phyloP scores from a whole-genome alignment of 2,797 vertebrate genomes.

The Schizopygopsis malacanthus region DNA sequence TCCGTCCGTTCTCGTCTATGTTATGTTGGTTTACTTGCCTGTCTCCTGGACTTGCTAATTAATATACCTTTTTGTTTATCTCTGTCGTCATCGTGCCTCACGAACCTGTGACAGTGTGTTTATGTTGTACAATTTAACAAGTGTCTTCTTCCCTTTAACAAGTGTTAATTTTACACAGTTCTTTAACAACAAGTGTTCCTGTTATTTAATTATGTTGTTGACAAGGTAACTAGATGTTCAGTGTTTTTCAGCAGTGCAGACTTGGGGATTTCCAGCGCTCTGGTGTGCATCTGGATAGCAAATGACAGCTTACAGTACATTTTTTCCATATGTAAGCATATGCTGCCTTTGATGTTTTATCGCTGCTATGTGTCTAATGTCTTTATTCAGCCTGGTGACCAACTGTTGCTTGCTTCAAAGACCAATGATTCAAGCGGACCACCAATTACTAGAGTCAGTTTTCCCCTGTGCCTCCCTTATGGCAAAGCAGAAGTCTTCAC shows the following conservation, averaged over 20 bases:
- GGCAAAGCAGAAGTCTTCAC: conserved; percentile 16
- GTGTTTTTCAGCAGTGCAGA: conserved; percentile 20
- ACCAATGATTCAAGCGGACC: conserved; percentile 47
- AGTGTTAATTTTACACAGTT: conserved; percentile 10
- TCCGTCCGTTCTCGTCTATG: too few species aligned
- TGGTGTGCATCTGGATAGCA: conserved; percentile 47
- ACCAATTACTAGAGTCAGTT: conserved; percentile 48
- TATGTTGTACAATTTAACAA: not conserved
- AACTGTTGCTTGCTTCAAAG: conserved; percentile 48
- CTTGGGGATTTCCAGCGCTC: not conserved
- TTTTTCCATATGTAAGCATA: conserved; percentile 41
- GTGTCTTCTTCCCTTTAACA: conserved; percentile 21
- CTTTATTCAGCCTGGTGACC: conserved; percentile 37
- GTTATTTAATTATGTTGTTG: conserved; percentile 12
- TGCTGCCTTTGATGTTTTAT: conserved; percentile 49
- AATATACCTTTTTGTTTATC: too few species aligned
- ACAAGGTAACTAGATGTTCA: conserved; percentile 35
- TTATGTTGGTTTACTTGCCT: too few species aligned
- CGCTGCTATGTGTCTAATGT: conserved; percentile 20
- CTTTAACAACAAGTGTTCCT: conserved; percentile 15
- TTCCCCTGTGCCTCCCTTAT: conserved; percentile 23
- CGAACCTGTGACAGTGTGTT: not conserved
- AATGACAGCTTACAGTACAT: conserved; percentile 38
- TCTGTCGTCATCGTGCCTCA: too few species aligned
- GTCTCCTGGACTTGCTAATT: too few species aligned